These are phyloP conservation scores for Prorops nasuta DNA, from an alignment of 1,140 invertebrate genomes.

Conservation along the genomic window DNA sequence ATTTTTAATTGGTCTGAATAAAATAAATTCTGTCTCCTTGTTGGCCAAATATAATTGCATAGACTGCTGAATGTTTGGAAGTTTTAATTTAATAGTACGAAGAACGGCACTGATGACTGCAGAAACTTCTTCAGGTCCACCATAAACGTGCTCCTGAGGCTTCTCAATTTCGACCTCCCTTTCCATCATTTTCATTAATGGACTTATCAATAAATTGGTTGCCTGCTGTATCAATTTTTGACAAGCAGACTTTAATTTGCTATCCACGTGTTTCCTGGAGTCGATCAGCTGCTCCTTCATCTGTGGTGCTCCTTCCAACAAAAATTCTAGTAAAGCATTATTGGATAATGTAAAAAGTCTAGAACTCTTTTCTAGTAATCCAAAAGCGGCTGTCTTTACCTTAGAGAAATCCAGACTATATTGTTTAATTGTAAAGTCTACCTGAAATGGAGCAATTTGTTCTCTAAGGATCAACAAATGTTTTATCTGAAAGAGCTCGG, in stretches of 20 bases:
- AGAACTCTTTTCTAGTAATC: constrained; percentile 80
- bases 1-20: constrained; percentile 92
- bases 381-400: constrained; percentile 82
- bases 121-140: constrained; percentile 49
- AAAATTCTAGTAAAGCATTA: constrained; percentile 89
- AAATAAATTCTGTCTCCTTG: constrained; percentile 92
- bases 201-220: constrained; percentile 73
- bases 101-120: constrained; percentile 61
- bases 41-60: constrained; percentile 97
- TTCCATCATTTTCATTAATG: constrained; percentile 71
- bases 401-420: constrained; percentile 89
- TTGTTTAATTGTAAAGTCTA: constrained; percentile 92
- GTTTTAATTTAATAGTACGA: constrained; percentile 74
- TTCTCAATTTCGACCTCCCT: constrained; percentile 61
- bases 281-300: constrained; percentile 90
- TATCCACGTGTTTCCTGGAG: constrained; percentile 92
- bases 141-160: constrained; percentile 58
- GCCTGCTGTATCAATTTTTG: constrained; percentile 85
- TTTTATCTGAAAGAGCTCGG: constrained; percentile 95
- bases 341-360: constrained; percentile 86
- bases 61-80: constrained; percentile 77
- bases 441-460: constrained; percentile 97
- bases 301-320: constrained; percentile 86
- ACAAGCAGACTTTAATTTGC: constrained; percentile 87
- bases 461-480: constrained; percentile 95